Base-by-base conservation (phyloP, 2,113 vertebrate genomes). In the Nibea albiflora region DNA sequence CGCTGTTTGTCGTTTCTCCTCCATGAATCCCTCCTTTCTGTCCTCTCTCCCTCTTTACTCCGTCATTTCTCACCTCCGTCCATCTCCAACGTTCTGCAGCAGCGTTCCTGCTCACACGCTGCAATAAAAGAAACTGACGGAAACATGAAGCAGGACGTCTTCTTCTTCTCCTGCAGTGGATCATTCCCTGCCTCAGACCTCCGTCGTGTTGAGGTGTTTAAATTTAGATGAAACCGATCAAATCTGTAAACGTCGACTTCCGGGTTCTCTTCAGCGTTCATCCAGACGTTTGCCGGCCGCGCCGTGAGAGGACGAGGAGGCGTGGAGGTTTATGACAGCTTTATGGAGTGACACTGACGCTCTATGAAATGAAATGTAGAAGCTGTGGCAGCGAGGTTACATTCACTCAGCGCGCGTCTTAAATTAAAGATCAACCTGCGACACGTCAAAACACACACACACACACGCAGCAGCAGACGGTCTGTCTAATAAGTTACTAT, bases 271-370 rank as follows among this genome's bases (percentile, higher is more conserved):
- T n/a, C 31, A 31, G 0, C 31, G 7, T 1, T 35, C 31, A 7
- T 35, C 31, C 31, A 31, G 31, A 31, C 31, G 31, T 31, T 31
- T 31, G 31, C 3, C 31, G 5, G 4, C 5, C 46, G 1, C 57
- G 2, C 39, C 0, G 22, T 16, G 72, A 19, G 46, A 42, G 72
- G 49, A 16, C 46, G 31, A 35, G 31, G 31, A 35, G 70, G 81
- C 57, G 73, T 83, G 87, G 62, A 49, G 62, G 58, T 71, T 71
- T 67, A 64, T 72, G 78, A 86, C 78, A 84, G 80, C 44, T 91
- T 89, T 86, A 89, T 88, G 78, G 83, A 77, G 73, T 53, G 14
- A 26, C 54, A 26, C 24, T 35, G 60, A 49, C 9, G 52, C 9
- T 81, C 70, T 78, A 71, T 87, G 83, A 80, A 69, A 76, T 86